Evolutionary conservation across 2,113 vertebrate species (phyloP).

Genomic region (Galemys pyrenaicus): DNA sequence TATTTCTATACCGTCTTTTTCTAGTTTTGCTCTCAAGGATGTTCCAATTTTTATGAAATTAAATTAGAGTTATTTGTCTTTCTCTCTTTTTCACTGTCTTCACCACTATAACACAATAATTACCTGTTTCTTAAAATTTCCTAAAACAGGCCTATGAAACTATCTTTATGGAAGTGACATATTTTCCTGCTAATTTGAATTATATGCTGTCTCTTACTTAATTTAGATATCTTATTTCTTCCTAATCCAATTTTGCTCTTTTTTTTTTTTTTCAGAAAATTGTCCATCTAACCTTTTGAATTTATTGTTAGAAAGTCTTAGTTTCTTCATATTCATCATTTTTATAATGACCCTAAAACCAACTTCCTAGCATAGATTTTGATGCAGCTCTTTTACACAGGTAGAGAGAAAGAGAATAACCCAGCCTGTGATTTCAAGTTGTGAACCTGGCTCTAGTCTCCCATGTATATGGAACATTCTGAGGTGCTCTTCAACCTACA

Average conservation of each 20-base stretch:
- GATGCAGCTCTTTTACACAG: neutral
- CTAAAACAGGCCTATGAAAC: neutral
- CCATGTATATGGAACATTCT: neutral
- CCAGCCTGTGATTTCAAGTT: neutral
- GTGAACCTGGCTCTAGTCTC: neutral
- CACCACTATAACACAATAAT: neutral
- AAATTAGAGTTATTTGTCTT: neutral
- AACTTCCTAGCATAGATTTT: neutral
- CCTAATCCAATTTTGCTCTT: neutral
- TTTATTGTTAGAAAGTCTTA: neutral
- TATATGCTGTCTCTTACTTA: constrained; percentile 22
- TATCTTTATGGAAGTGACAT: neutral
- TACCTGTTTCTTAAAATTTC: neutral
- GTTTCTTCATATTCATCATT: constrained; percentile 36
- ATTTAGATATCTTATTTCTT: constrained; percentile 10
- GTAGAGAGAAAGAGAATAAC: neutral
- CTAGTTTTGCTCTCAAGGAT: neutral
- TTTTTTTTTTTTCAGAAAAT: neutral
- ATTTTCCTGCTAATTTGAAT: neutral
- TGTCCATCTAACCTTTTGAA: neutral
- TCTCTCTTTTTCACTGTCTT: neutral
- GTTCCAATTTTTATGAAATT: neutral
- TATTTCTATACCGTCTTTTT: neutral
- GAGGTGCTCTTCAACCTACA: neutral
- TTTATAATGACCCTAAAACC: neutral